These are phyloP conservation scores for Plebejus anna DNA, from an alignment of 2,888 invertebrate species.

Conservation along the genomic window DNA sequence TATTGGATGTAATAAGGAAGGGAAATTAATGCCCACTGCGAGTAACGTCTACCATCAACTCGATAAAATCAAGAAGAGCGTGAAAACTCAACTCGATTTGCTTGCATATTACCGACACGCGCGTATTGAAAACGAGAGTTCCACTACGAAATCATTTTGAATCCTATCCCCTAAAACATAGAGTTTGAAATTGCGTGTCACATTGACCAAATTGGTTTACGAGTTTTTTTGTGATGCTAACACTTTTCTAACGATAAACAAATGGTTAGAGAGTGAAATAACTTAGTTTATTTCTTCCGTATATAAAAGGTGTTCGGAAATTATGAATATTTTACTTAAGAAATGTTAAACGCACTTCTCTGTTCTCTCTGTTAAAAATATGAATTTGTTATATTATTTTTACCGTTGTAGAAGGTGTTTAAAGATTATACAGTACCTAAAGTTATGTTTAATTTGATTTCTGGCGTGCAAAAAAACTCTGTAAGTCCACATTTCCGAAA, in stretches of 20 bases:
- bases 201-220: conserved; percentile 2
- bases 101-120: conserved; percentile 40
- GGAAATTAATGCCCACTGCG: neutral
- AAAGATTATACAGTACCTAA: neutral
- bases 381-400: neutral
- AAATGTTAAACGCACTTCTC: neutral
- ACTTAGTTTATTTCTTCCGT: conserved; percentile 21
- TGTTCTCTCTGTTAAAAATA: neutral
- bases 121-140: conserved; percentile 36
- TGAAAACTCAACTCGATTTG: conserved; percentile 33
- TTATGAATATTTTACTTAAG: neutral
- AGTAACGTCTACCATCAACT: neutral
- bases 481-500: too few species aligned
- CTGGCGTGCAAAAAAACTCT: too few species aligned
- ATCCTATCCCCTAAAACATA: conserved; percentile 6
- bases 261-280: conserved; percentile 25
- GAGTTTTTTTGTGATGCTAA: conserved; percentile 18
- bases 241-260: conserved; percentile 29
- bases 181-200: neutral
- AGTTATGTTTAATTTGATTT: neutral
- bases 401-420: neutral
- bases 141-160: conserved; percentile 17
- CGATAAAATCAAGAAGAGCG: neutral
- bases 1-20: neutral
- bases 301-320: conserved; percentile 7